A percentile compares a stretch with the other conserved stretches of the same genome.
Conservation (phyloP, 2,113 vertebrate species). For the Lathamus discolor region DNA sequence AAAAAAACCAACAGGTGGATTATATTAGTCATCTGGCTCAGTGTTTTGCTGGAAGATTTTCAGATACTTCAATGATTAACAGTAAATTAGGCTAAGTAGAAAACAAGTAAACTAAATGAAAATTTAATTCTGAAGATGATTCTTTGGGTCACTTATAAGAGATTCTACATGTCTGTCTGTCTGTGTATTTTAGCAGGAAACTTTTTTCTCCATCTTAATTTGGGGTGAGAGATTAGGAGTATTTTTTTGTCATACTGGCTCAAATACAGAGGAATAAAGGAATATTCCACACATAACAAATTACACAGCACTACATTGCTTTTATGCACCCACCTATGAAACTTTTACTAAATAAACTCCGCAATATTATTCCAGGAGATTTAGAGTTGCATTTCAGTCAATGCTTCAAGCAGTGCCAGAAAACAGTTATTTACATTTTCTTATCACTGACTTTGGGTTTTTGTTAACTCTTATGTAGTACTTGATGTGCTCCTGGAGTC, state of each 20-base stretch:
- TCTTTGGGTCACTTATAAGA: not conserved
- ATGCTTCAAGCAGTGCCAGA: not conserved
- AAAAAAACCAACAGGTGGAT: not conserved
- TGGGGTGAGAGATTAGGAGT: not conserved
- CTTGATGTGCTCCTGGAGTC: not conserved
- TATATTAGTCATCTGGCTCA: not conserved
- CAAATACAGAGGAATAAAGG: not conserved
- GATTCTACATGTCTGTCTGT: not conserved
- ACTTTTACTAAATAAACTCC: not conserved
- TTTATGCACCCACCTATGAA: not conserved
- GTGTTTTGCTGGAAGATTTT: not conserved
- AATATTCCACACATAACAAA: not conserved
- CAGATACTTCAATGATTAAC: not conserved
- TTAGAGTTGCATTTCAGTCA: not conserved
- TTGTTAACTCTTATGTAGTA: not conserved
- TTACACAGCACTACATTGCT: not conserved
- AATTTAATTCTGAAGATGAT: not conserved
- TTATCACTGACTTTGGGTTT: not conserved
- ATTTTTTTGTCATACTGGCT: not conserved
- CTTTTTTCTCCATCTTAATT: not conserved
- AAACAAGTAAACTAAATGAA: not conserved
- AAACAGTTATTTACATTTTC: not conserved
- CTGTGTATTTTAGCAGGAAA: not conserved
- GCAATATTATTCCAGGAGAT: not conserved
- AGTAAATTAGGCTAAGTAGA: not conserved